Evolutionary conservation across 2,888 invertebrate species (phyloP).

Genomic region (Cantharis lateralis): DNA sequence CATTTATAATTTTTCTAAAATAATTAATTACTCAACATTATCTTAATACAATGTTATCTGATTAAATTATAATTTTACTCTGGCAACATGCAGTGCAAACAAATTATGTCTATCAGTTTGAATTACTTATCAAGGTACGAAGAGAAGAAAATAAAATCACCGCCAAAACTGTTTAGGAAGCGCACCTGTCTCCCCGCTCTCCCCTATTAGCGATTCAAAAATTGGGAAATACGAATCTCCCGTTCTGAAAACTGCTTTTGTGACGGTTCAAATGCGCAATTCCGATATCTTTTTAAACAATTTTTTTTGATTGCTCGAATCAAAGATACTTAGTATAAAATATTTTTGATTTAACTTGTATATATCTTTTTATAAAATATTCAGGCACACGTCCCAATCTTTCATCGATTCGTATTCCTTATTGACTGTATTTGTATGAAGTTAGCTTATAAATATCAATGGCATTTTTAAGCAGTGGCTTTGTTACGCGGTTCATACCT

Average conservation of each 20-base stretch:
- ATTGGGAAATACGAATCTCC: not conserved
- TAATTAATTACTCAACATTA: conserved; percentile 21
- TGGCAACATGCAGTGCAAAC: conserved; percentile 16
- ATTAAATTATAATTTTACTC: conserved; percentile 24
- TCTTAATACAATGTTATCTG: conserved; percentile 22
- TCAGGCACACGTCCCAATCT: conserved; percentile 44
- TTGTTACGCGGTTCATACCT: conserved; percentile 39
- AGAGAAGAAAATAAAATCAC: not conserved
- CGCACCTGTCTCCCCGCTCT: not conserved
- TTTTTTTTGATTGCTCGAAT: conserved; percentile 1
- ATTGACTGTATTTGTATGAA: conserved; percentile 40
- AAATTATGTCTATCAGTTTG: conserved; percentile 21
- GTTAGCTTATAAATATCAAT: conserved; percentile 44
- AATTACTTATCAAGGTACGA: not conserved
- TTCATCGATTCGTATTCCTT: conserved; percentile 43
- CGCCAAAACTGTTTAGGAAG: not conserved
- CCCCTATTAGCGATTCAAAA: not conserved
- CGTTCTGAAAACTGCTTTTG: not conserved
- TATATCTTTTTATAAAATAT: conserved; percentile 37
- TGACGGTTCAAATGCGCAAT: not conserved
- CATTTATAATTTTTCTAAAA: conserved; percentile 24
- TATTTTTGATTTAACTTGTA: conserved; percentile 35
- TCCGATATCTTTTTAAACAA: not conserved
- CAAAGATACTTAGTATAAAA: conserved; percentile 17
- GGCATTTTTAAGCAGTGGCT: conserved; percentile 40